Evolutionary conservation across 2,888 invertebrate species (phyloP).

Genomic region (Diaphora mendica): DNA sequence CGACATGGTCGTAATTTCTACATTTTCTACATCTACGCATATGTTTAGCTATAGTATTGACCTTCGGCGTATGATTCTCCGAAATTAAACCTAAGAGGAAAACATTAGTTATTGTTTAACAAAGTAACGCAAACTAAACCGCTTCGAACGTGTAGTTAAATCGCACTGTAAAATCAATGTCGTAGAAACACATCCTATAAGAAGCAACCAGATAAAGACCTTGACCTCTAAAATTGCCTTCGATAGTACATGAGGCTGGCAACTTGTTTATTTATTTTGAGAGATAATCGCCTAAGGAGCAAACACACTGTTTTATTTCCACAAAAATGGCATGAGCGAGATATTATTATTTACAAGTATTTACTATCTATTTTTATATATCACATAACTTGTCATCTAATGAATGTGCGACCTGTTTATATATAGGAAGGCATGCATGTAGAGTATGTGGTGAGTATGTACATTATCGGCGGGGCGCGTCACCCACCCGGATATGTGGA

Average conservation of each 20-base stretch:
- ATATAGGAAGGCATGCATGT: slow-evolving; percentile 34
- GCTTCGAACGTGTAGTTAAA: slow-evolving; percentile 32
- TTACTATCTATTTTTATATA: background rate
- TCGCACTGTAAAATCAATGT: slow-evolving; percentile 44
- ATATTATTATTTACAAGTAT: background rate
- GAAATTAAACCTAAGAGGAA: slow-evolving; percentile 54
- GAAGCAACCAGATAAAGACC: slow-evolving; percentile 49
- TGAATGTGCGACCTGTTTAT: slow-evolving; percentile 1
- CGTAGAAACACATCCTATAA: slow-evolving; percentile 36
- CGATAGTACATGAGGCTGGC: slow-evolving; percentile 44
- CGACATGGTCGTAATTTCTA: too few species aligned
- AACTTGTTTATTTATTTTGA: slow-evolving; percentile 19
- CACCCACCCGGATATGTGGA: slow-evolving; percentile 52
- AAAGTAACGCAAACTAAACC: slow-evolving; percentile 22
- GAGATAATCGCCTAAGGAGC: slow-evolving; percentile 17
- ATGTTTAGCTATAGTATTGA: slow-evolving; percentile 30
- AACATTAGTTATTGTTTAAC: slow-evolving; percentile 31
- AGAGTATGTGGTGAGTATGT: slow-evolving; percentile 59
- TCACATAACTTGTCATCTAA: slow-evolving; percentile 48
- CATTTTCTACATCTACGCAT: background rate
- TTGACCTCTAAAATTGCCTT: slow-evolving; percentile 65
- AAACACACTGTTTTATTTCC: slow-evolving; percentile 28
- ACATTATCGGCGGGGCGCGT: slow-evolving; percentile 52
- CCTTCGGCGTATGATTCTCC: slow-evolving; percentile 56
- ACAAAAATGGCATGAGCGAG: slow-evolving; percentile 26